Conservation (phyloP, 2,113 vertebrate species). For the Maccullochella peelii region DNA sequence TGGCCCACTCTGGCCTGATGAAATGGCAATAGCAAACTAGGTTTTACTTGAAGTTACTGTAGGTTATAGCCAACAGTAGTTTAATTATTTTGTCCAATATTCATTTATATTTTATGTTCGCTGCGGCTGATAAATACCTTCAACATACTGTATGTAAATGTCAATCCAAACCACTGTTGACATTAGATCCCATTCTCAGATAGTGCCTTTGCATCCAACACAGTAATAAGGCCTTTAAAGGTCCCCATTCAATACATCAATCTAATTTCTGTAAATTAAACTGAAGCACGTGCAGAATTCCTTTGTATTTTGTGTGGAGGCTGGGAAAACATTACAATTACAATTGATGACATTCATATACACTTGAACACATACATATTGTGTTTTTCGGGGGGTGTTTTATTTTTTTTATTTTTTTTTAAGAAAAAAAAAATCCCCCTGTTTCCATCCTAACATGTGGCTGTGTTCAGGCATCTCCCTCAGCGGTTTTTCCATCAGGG, state of each 20-base stretch:
- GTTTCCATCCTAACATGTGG: constrained; percentile 27
- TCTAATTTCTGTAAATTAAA: constrained; percentile 54
- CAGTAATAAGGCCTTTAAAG: constrained; percentile 35
- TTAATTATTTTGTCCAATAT: constrained; percentile 21
- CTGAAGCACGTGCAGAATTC: constrained; percentile 11
- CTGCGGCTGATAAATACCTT: constrained; percentile 53
- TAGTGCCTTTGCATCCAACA: constrained; percentile 29
- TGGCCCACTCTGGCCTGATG: neutral
- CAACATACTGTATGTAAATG: constrained; percentile 61
- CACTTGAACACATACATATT: constrained; percentile 60
- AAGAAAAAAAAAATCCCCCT: neutral
- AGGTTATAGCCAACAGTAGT: neutral
- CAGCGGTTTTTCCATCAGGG: constrained; percentile 74
- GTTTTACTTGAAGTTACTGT: neutral
- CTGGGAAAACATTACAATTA: constrained; percentile 2
- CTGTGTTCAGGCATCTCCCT: constrained; percentile 56
- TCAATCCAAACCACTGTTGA: constrained; percentile 64
- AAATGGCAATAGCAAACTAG: neutral
- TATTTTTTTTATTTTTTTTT: constrained; percentile 8
- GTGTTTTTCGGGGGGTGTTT: accelerated
- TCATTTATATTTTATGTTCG: constrained; percentile 30
- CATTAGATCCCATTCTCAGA: constrained; percentile 56
- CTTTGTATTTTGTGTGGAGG: constrained; percentile 12
- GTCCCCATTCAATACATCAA: constrained; percentile 2
- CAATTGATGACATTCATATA: constrained; percentile 53